Evolutionary conservation across 2,113 vertebrate species (phyloP), one percentile per base, ranked within the genome.

Genomic region (Alligator mississippiensis): DNA sequence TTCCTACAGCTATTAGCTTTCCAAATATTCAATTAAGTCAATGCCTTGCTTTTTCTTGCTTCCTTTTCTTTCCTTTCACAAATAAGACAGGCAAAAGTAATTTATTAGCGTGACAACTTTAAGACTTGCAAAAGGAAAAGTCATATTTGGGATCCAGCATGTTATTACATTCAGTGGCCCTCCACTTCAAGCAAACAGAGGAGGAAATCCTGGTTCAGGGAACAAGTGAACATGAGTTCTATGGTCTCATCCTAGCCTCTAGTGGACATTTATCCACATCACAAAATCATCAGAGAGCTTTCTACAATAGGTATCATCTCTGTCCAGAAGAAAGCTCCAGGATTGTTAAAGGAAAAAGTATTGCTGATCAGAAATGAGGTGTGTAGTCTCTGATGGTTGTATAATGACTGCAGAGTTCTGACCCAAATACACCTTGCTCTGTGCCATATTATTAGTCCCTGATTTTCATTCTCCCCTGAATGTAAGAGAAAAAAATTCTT

Each of bases 111-210:
- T 21, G 55, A 54, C 0, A 0, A 4, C 30, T 38, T 11, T 76
- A 77, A 75, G 34, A 84, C 28, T 72, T 76, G n/a, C 25, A 74
- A 21, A 18, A 85, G 25, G 92, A 89, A 85, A n/a, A 84, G 28
- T 75, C 30, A 21, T 81, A 80, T 54, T 5, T 86, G 9, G 9
- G 9, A 84, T 90, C 25, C 4, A 22, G 25, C 38, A 27, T 6
- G 9, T 86, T 89, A 83, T 90, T 92, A 80, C 17, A 57, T 66
- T 75, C 87, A n/a, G 34, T 83, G 17, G 81, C 9, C 11, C 77
- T 92, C 82, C 11, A 58, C 28, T 78, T 93, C 81, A 90, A 54
- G 8, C 21, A 81, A 3, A 84, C n/a, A 22, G 28, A 92, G 8
- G 0, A 18, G 68, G 28, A 87, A 78, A 28, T 90, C 84, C 70